These are phyloP conservation scores for Micrasema minimum DNA, from an alignment of 1,140 invertebrate species.

Conservation along the genomic window DNA sequence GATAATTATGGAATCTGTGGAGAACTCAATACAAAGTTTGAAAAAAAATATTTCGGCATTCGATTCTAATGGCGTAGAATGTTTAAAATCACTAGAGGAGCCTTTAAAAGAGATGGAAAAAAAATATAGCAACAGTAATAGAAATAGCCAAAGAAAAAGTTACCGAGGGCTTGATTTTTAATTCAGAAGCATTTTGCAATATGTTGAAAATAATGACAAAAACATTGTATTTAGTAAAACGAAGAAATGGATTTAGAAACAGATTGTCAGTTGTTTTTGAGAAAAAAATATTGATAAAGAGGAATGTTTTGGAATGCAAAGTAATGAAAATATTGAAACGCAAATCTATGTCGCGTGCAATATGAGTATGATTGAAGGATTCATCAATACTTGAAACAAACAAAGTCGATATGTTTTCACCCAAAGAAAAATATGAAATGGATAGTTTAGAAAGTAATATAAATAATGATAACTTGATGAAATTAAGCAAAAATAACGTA, in stretches of 20 bases:
- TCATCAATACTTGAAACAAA: no score
- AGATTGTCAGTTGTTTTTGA: constrained; percentile 10
- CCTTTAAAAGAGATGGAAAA: constrained; percentile 25
- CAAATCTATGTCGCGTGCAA: no score
- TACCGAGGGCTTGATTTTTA: background rate
- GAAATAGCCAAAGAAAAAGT: constrained; percentile 9
- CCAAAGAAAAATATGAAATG: no score
- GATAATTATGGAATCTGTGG: constrained; percentile 14
- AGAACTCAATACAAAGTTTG: constrained; percentile 15
- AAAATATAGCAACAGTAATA: background rate
- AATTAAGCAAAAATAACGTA: no score
- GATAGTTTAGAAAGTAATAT: no score
- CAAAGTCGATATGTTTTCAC: no score
- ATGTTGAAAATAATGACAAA: no score
- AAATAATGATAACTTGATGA: no score
- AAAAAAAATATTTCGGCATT: constrained; percentile 29
- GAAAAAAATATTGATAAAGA: constrained; percentile 37
- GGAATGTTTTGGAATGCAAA: constrained; percentile 43
- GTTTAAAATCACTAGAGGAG: constrained; percentile 14
- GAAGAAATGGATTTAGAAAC: no score
- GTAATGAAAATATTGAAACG: background rate
- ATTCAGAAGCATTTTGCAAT: no score
- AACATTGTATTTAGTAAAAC: no score
- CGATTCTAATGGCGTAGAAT: background rate
- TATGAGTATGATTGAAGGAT: constrained; percentile 32